Evolutionary conservation across 2,797 vertebrate species (phyloP).

Genomic region (Myripristis murdjan): DNA sequence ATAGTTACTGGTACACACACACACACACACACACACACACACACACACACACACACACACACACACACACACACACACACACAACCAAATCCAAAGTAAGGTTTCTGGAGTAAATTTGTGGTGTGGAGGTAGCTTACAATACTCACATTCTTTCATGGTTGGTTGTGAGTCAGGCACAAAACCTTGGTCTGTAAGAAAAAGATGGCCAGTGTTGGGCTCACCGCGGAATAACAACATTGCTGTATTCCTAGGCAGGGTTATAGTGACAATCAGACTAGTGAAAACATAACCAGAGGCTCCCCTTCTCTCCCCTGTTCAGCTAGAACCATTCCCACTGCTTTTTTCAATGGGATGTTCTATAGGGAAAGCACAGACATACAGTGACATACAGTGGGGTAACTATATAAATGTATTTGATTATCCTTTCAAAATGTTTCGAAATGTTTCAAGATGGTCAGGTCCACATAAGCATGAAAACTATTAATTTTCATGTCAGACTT

Average conservation of each 20-base stretch:
- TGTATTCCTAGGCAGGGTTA: background rate
- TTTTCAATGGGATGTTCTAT: conserved; percentile 76
- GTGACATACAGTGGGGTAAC: background rate
- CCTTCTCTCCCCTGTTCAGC: conserved; percentile 65
- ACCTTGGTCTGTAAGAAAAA: conserved; percentile 82
- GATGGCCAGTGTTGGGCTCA: background rate
- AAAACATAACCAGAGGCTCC: conserved; percentile 80
- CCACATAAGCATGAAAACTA: too few relatives aligned
- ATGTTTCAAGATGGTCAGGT: too few relatives aligned
- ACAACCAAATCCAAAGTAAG: background rate
- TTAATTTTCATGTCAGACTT: too few relatives aligned
- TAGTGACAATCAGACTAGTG: conserved; percentile 18
- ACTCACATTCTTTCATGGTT: conserved; percentile 84
- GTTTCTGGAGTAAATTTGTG: too few relatives aligned
- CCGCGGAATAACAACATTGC: background rate
- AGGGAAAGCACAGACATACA: conserved; percentile 30
- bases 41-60: background rate
- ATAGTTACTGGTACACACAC: too few relatives aligned
- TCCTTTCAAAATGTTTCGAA: too few relatives aligned
- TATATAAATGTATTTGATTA: too few relatives aligned
- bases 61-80: conserved; percentile 11
- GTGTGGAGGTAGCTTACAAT: conserved; percentile 2
- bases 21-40: conserved; percentile 13
- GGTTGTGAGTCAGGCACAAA: conserved; percentile 88
- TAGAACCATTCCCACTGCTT: conserved; percentile 62